These are phyloP conservation scores for Syngnathus scovelli DNA, from an alignment of 2,113 vertebrate genomes.

Conservation along the genomic window DNA sequence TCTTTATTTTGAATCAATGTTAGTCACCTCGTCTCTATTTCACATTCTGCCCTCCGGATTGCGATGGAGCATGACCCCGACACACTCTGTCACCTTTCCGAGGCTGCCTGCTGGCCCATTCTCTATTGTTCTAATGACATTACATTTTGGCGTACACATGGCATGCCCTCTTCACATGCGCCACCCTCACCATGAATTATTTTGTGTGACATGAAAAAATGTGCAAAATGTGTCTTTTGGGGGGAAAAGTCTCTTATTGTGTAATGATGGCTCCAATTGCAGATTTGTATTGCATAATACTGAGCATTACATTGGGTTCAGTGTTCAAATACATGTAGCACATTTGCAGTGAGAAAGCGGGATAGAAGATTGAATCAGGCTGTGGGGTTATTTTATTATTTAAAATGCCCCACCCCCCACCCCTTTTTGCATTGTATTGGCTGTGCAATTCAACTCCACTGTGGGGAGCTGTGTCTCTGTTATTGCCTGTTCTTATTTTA, in stretches of 20 bases:
- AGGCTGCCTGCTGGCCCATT: constrained; percentile 34
- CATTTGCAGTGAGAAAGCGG: not conserved
- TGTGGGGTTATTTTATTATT: not conserved
- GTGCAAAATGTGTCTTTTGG: not conserved
- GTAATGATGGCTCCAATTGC: not conserved
- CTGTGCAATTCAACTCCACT: constrained; percentile 58
- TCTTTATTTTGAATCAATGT: constrained; percentile 53
- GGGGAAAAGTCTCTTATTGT: too few species aligned
- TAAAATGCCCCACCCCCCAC: too few species aligned
- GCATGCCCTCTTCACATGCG: constrained; percentile 17
- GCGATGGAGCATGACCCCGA: constrained; percentile 42
- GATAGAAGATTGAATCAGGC: constrained; percentile 14
- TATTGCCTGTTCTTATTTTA: constrained; percentile 23
- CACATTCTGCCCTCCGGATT: constrained; percentile 36
- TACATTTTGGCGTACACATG: constrained; percentile 33
- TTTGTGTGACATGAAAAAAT: constrained; percentile 7
- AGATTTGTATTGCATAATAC: constrained; percentile 1
- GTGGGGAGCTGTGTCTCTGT: constrained; percentile 70
- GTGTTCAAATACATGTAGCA: not conserved
- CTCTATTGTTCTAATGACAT: constrained; percentile 59
- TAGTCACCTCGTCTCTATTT: constrained; percentile 29
- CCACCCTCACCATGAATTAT: not conserved
- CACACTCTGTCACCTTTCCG: constrained; percentile 37
- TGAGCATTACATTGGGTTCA: not conserved
- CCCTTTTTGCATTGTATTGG: constrained; percentile 1